These are phyloP conservation scores for Rhyacophila evoluta DNA, from an alignment of 2,888 invertebrate genomes.

Conservation along the genomic window DNA sequence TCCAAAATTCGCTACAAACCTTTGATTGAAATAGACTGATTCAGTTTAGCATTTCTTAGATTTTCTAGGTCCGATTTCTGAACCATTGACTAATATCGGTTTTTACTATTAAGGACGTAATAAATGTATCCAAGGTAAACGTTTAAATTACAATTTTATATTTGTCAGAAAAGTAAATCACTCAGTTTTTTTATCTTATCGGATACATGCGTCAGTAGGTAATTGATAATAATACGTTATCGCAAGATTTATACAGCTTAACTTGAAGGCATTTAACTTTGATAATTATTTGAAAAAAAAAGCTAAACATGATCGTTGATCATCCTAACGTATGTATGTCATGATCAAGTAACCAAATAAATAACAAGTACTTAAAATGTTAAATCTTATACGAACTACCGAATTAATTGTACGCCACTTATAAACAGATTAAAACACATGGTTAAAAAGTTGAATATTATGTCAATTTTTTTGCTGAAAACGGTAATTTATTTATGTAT, in stretches of 20 bases:
- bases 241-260: background rate
- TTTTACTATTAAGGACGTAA: background rate
- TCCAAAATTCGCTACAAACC: no score
- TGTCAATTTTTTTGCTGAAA: no score
- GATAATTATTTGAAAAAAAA: background rate
- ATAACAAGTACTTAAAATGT: no score
- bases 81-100: background rate
- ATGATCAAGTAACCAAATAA: background rate
- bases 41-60: no score
- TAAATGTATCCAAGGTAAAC: background rate
- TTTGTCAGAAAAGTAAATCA: background rate
- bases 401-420: no score
- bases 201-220: background rate
- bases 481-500: no score
- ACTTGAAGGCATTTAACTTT: background rate
- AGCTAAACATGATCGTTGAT: background rate
- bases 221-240: background rate
- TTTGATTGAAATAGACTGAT: no score
- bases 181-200: background rate
- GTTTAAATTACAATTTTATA: background rate
- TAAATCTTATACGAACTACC: no score
- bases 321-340: slow-evolving; percentile 1
- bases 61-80: background rate
- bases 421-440: no score
- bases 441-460: no score